Conservation (phyloP, 2,113 vertebrate species). For the Mesitornis unicolor region DNA sequence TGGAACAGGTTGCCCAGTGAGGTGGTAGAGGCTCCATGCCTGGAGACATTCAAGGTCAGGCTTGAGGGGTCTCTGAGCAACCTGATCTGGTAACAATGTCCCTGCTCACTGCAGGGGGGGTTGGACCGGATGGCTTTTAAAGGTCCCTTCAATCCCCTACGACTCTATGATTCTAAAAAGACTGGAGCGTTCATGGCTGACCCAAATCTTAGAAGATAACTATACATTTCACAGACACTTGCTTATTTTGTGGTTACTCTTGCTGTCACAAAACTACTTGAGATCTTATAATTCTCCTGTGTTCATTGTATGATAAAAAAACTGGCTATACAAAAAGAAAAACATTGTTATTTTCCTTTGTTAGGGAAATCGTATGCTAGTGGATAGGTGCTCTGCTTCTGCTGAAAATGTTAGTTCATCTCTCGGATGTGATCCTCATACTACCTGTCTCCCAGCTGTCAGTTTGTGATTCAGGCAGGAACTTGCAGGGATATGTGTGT, state of each 20-base stretch:
- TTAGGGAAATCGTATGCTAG: background rate
- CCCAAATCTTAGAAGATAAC: background rate
- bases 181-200: background rate
- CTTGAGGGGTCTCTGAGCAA: too few relatives aligned
- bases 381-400: background rate
- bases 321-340: background rate
- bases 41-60: too few relatives aligned
- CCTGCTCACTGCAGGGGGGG: too few relatives aligned
- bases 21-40: too few relatives aligned
- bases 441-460: constrained; percentile 16
- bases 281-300: background rate
- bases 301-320: background rate
- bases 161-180: too few relatives aligned
- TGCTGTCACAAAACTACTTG: background rate
- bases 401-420: background rate
- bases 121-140: too few relatives aligned
- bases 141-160: too few relatives aligned
- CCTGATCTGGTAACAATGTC: too few relatives aligned
- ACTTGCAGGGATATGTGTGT: background rate
- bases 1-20: too few relatives aligned
- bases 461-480: background rate
- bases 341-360: background rate
- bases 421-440: background rate
- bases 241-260: background rate
- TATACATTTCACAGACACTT: background rate